Conservation (phyloP, 2,113 vertebrate species). For the Misgurnus mizolepis region DNA sequence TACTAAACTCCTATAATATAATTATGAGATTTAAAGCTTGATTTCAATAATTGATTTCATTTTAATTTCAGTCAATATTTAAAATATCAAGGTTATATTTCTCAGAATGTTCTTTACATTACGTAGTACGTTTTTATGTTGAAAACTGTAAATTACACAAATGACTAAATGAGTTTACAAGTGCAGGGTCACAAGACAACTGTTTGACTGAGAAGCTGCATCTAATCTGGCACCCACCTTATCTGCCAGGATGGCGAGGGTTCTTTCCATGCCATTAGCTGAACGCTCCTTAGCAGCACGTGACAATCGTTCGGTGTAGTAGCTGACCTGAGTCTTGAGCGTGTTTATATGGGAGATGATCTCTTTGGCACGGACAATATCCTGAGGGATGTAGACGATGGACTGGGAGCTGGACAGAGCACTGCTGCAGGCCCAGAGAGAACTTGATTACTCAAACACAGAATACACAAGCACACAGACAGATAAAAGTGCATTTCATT, state of each 20-base stretch:
- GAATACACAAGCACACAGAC: background rate
- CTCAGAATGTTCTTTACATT: too few species aligned
- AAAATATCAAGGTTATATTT: too few species aligned
- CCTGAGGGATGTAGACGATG: conserved; percentile 92
- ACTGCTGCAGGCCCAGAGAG: conserved; percentile 67
- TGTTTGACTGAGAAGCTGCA: too few species aligned
- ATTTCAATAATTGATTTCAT: too few species aligned
- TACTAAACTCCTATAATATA: too few species aligned
- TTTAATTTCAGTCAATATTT: too few species aligned
- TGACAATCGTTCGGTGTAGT: conserved; percentile 95
- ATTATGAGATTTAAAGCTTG: too few species aligned
- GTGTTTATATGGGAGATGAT: conserved; percentile 97
- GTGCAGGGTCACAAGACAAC: too few species aligned
- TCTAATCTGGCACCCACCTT: conserved; percentile 76
- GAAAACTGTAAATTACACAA: too few species aligned
- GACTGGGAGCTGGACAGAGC: conserved; percentile 88
- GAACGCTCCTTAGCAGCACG: conserved; percentile 94
- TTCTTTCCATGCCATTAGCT: conserved; percentile 91
- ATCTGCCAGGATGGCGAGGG: conserved; percentile 90
- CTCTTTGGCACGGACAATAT: conserved; percentile 92
- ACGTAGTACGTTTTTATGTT: too few species aligned
- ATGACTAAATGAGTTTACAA: too few species aligned
- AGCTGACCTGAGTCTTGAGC: conserved; percentile 96
- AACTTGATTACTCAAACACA: background rate
- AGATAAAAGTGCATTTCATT: conserved; percentile 6